phyloP scores from a whole-genome alignment of 1,140 invertebrate species.

The Pararge aegeria region DNA sequence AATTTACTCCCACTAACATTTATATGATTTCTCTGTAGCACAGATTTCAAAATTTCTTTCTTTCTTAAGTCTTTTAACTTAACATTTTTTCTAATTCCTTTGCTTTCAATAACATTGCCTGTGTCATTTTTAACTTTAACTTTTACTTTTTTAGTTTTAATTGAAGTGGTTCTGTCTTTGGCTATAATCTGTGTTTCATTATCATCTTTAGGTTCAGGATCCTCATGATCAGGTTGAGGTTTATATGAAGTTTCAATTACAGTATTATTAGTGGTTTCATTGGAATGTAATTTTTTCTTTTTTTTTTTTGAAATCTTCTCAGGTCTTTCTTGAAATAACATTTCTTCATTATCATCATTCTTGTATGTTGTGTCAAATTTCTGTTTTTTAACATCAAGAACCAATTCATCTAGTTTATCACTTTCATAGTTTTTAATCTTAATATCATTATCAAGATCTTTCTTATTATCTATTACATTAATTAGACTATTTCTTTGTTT shows the following conservation, averaged over 20 bases:
- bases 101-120: neutral
- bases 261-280: neutral
- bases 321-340: slow-evolving; percentile 36
- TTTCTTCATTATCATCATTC: slow-evolving; percentile 48
- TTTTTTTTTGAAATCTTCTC: slow-evolving; percentile 16
- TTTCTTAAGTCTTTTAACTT: slow-evolving; percentile 34
- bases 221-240: neutral
- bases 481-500: no score
- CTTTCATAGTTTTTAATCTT: slow-evolving; percentile 35
- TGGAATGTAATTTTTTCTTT: slow-evolving; percentile 12
- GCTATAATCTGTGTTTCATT: slow-evolving; percentile 1
- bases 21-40: slow-evolving; percentile 41
- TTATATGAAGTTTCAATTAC: neutral
- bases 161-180: slow-evolving; percentile 15
- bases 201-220: neutral
- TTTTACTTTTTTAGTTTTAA: slow-evolving; percentile 11
- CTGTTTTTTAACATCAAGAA: slow-evolving; percentile 51
- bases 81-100: neutral
- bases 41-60: slow-evolving; percentile 1
- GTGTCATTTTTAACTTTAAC: neutral
- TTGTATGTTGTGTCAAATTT: slow-evolving; percentile 47
- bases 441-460: slow-evolving; percentile 2
- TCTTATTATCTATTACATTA: neutral
- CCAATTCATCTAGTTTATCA: slow-evolving; percentile 50
- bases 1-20: slow-evolving; percentile 49